Conservation (phyloP, 2,888 invertebrate genomes). For the Temnothorax ravouxi region DNA sequence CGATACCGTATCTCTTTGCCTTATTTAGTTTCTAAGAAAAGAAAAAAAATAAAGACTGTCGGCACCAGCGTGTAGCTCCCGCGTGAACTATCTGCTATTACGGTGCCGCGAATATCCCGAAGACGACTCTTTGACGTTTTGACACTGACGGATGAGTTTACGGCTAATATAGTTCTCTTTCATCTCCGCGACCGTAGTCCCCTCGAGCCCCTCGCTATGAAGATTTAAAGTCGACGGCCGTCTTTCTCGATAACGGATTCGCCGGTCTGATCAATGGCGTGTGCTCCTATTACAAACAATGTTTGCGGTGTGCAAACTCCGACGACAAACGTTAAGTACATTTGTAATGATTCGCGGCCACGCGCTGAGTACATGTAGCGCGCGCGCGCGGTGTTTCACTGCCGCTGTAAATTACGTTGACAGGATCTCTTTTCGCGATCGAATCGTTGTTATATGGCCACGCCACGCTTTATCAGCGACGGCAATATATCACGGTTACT, state of each 20-base stretch:
- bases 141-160: slow-evolving; percentile 86
- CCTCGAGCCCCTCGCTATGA: slow-evolving; percentile 61
- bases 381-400: background rate
- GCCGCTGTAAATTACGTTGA: slow-evolving; percentile 26
- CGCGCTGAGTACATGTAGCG: too few relatives aligned
- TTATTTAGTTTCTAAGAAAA: slow-evolving; percentile 62
- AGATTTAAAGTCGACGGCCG: slow-evolving; percentile 72
- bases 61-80: slow-evolving; percentile 59
- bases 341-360: slow-evolving; percentile 34
- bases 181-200: slow-evolving; percentile 79
- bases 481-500: slow-evolving; percentile 19
- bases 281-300: slow-evolving; percentile 62
- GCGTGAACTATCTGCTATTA: slow-evolving; percentile 66
- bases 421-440: slow-evolving; percentile 32
- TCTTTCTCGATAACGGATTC: slow-evolving; percentile 67
- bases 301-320: slow-evolving; percentile 53
- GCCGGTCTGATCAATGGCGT: slow-evolving; percentile 57
- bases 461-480: slow-evolving; percentile 11
- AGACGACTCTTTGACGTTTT: slow-evolving; percentile 82
- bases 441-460: slow-evolving; percentile 10
- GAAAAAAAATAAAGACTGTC: slow-evolving; percentile 64
- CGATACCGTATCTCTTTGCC: slow-evolving; percentile 40
- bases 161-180: slow-evolving; percentile 85
- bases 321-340: slow-evolving; percentile 31
- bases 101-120: slow-evolving; percentile 84